These are phyloP conservation scores for Leptocoma aspasia DNA, from an alignment of 2,113 vertebrate species.

Conservation along the genomic window DNA sequence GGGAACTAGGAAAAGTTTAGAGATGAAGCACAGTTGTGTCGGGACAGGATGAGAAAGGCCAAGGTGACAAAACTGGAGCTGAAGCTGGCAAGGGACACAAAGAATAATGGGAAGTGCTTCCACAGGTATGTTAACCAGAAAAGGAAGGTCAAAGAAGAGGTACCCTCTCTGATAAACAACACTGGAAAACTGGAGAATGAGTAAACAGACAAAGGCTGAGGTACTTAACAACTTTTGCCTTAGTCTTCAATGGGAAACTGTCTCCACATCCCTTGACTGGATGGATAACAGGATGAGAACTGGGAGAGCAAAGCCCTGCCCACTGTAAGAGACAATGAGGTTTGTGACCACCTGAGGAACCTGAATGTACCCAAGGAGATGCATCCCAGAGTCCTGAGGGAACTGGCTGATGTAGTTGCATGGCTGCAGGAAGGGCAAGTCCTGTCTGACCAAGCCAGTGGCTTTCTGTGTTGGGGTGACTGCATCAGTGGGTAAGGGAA, in stretches of 20 bases:
- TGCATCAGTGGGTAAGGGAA: not conserved
- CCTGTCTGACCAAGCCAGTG: not conserved
- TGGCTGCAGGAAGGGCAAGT: not conserved
- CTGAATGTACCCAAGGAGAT: too few relatives aligned
- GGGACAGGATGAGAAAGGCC: not conserved
- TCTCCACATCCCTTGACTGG: too few relatives aligned
- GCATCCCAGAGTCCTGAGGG: not conserved
- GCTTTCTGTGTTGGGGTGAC: not conserved
- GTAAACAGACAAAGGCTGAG: not conserved
- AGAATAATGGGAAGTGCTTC: not conserved
- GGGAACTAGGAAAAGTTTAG: not conserved
- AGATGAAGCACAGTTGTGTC: not conserved
- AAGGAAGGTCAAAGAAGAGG: not conserved
- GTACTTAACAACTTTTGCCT: not conserved
- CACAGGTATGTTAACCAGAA: not conserved
- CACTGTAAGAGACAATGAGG: too few relatives aligned
- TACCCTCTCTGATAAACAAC: not conserved
- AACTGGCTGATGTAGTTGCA: not conserved
- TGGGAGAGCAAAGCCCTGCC: too few relatives aligned
- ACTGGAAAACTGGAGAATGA: not conserved
- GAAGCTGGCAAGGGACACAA: not conserved
- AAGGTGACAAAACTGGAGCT: not conserved
- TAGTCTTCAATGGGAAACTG: too few relatives aligned
- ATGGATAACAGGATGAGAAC: too few relatives aligned
- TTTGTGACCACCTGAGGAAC: too few relatives aligned